Evolutionary conservation across 2,888 invertebrate species (phyloP), one percentile per base, ranked within the genome.

Genomic region (Lysandra coridon): DNA sequence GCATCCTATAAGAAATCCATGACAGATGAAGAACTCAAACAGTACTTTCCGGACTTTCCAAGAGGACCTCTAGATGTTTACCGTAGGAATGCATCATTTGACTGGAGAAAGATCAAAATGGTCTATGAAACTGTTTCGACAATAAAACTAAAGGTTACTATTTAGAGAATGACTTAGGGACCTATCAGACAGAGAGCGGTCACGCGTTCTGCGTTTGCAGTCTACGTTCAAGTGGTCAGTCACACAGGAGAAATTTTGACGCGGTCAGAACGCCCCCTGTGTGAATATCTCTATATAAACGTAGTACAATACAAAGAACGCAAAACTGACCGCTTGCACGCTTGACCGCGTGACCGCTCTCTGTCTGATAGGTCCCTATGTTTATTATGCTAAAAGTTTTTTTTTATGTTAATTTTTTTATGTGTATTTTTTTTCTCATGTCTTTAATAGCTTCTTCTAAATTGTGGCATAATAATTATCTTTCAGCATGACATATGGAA

Each of bases 41-140:
- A 88, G 5, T 91, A 94, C 79, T 93, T 96, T 81, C 95, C 95
- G 5, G 95, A 96, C 84, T 95, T 96, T 81, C 96, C 96, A 23
- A 89, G 90, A 44, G 97, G 97, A 5, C 96, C 96, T 23, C 88
- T 97, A 80, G 96, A 96, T 84, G 86, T 84, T 5, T 97, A 96
- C 85, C 93, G 97, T 78, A 95, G 95, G 82, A 95, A 93, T 82
- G 96, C 96, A 0, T 92, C 96, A 0, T 97, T 97, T 85, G 96
- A 97, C 84, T 96, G 97, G 95, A 96, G 96, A 76, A 96, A 96
- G 49, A 91, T 94, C 90, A 94, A 93, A 85, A 86, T 94, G 14
- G 85, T 85, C 64, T 93, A 92, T 81, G 93, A 95, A 79, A 89
- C 85, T 81, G 82, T 90, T 64, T 84, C 85, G 64, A 87, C 90